These are phyloP conservation scores for Sebastes taczanowskii DNA, from an alignment of 2,797 vertebrate genomes.

Conservation along the genomic window DNA sequence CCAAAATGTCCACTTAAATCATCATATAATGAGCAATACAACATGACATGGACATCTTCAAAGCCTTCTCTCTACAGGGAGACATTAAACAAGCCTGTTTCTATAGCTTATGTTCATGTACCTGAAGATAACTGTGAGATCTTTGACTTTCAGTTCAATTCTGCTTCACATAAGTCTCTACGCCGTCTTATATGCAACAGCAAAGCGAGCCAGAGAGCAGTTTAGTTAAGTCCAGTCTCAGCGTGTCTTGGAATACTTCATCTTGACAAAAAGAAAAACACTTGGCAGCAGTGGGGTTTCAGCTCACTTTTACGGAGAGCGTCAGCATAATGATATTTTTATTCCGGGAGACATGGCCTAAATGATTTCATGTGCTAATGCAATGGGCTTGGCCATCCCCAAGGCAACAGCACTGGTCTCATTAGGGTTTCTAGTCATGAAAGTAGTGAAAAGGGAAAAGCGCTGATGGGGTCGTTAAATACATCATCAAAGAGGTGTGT, in stretches of 20 bases:
- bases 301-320: conserved; percentile 33
- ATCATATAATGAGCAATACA: not conserved
- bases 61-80: not conserved
- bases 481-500: conserved; percentile 77
- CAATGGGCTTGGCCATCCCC: conserved; percentile 63
- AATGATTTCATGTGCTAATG: conserved; percentile 77
- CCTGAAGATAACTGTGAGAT: not conserved
- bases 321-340: conserved; percentile 65
- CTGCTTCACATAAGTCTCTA: not conserved
- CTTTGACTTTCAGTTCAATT: not conserved
- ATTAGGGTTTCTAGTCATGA: conserved; percentile 75
- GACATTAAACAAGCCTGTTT: not conserved
- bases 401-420: conserved; percentile 68
- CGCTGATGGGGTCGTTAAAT: conserved; percentile 69
- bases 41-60: not conserved
- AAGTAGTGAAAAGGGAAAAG: conserved; percentile 63
- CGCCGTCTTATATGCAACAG: not conserved
- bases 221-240: not conserved
- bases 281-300: conserved; percentile 15
- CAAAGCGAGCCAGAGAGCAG: not conserved
- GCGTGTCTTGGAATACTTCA: not conserved
- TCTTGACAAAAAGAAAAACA: conserved; percentile 7
- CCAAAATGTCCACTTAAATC: not conserved
- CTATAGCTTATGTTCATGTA: not conserved
- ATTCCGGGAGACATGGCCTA: conserved; percentile 64